Percentiles rank a stretch among this genome's conserved stretches.
These are phyloP conservation scores for Tineola bisselliella DNA, from an alignment of 2,888 invertebrate genomes.

Conservation along the genomic window DNA sequence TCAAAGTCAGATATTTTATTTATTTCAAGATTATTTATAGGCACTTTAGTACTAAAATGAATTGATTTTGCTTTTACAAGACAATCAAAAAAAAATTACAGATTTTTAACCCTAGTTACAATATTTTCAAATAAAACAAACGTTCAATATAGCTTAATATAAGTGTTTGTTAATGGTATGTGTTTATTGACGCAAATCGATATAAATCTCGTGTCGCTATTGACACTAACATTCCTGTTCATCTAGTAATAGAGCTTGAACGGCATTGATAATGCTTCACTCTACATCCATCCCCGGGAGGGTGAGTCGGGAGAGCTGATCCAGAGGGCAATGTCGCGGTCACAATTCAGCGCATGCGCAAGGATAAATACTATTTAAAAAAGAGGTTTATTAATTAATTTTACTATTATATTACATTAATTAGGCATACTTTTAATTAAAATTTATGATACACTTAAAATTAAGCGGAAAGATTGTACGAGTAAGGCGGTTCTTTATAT, in stretches of 20 bases:
- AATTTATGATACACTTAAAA: too few species aligned
- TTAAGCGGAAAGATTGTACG: too few species aligned
- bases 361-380: background rate
- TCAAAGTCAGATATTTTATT: background rate
- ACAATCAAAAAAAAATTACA: background rate
- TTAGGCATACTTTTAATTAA: too few species aligned
- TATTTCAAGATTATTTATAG: background rate
- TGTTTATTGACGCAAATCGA: too few species aligned
- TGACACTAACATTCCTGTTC: background rate
- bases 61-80: background rate
- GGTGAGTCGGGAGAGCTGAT: background rate
- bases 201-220: background rate
- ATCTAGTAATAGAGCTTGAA: background rate
- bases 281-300: background rate
- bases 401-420: too few species aligned
- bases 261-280: background rate
- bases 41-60: background rate
- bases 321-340: slow-evolving; percentile 1
- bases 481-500: too few species aligned
- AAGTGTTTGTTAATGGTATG: too few species aligned
- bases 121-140: background rate
- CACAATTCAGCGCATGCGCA: background rate
- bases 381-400: too few species aligned
- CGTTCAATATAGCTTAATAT: too few species aligned
- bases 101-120: background rate